A percentile compares a stretch with the other conserved stretches of the same genome.
Conservation (phyloP, 2,113 vertebrate genomes). For the Bucco capensis region DNA sequence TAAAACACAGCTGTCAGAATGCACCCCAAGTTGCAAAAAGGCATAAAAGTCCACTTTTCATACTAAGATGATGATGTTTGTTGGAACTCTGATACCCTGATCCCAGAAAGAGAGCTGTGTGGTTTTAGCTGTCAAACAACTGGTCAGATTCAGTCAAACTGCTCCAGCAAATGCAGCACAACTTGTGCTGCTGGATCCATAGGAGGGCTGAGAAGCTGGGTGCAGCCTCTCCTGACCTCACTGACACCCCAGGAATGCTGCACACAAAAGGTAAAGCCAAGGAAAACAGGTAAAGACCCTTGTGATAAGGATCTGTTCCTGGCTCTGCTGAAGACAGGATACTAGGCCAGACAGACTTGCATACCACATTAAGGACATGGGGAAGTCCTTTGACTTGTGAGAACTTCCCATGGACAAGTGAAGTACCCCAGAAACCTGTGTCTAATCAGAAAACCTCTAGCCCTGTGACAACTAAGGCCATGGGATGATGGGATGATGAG, state of each 20-base stretch:
- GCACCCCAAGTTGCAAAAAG: neutral
- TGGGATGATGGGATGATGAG: rapidly evolving
- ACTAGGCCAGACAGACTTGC: neutral
- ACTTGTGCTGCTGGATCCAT: rapidly evolving
- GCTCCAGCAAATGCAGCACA: neutral
- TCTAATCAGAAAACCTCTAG: neutral
- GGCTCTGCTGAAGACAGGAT: neutral
- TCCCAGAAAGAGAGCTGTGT: neutral
- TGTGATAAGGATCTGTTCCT: neutral
- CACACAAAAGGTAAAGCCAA: neutral
- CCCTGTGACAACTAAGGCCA: neutral
- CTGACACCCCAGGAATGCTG: neutral
- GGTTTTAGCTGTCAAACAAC: neutral
- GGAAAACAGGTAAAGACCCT: neutral
- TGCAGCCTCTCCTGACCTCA: neutral
- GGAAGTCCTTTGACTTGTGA: neutral
- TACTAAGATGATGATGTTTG: neutral
- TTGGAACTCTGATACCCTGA: neutral
- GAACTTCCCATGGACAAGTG: rapidly evolving
- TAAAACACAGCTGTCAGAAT: neutral
- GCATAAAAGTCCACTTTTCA: neutral
- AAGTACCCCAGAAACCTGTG: neutral
- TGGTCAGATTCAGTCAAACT: neutral
- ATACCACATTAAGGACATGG: neutral
- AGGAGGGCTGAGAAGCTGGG: neutral